Evolutionary conservation across 2,797 vertebrate species (phyloP), one percentile per base, ranked within the genome.

Genomic region (Enteromius unitaeniatus): DNA sequence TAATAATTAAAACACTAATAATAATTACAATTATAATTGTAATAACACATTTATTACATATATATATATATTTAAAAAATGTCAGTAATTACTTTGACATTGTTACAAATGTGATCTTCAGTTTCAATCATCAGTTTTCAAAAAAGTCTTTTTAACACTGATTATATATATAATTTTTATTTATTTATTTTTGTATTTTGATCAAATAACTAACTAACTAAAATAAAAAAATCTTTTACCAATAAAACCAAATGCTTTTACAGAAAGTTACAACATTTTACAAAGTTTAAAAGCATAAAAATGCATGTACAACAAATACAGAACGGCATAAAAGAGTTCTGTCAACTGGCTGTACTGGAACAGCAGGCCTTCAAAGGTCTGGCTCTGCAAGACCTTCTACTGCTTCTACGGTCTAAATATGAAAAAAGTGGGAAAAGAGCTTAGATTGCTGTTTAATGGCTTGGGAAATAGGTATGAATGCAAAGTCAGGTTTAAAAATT

Each of bases 391-490:
- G 28, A n/a, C 26, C 3, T 19, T 31, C 34, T 42, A 28, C 37
- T 40, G 55, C 14, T 26, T 64, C 34, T 17, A 51, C 62, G 6
- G 11, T 53, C n/a, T 75, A 19, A 31, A 49, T 65, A 21, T 75
- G 31, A 34, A 34, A 76, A 42, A 73, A 75, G 51, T 47, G 53
- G 53, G 40, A 34, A 70, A 58, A 47, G 19, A n/a, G 13, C 15
- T 65, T 75, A 69, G 51, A 83, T 47, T 58, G 49, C 37, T 17
- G 62, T 77, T 77, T 42, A 47, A 78, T 69, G 62, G 23, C 47
- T 83, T 77, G 81, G 74, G 64, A 83, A 78, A 83, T 69, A 40
- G 45, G 58, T 67, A 75, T 62, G 11, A 64, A 64, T 14, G 40
- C 10, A 72, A 70, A 31, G 26, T 74, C 60, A 8, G 70, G 58